Evolutionary conservation across 1,140 invertebrate genomes (phyloP).

Genomic region (Acyrthosiphon pisum): DNA sequence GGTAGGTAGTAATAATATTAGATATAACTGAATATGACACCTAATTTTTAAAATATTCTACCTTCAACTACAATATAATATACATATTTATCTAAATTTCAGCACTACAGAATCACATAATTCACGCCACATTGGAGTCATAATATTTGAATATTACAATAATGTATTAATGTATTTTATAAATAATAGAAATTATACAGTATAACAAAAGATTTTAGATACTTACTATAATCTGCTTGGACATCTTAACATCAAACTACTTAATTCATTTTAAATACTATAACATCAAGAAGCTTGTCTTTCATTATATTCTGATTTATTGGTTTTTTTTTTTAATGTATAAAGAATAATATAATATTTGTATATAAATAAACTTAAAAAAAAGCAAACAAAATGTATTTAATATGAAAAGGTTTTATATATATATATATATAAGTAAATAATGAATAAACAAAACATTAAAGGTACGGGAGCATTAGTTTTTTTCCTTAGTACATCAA

Average conservation of each 20-base stretch:
- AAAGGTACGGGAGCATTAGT: not conserved
- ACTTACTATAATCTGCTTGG: not conserved
- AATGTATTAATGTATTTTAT: no score
- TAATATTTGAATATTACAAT: no score
- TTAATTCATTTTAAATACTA: not conserved
- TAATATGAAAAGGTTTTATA: conserved; percentile 1
- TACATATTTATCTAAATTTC: no score
- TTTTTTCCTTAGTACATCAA: not conserved
- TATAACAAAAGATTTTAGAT: no score
- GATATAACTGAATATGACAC: no score
- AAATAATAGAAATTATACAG: no score
- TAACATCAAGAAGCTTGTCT: not conserved
- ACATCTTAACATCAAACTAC: not conserved
- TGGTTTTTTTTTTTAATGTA: not conserved
- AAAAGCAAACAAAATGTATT: conserved; percentile 45
- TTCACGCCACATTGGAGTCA: no score
- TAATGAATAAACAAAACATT: conserved; percentile 43
- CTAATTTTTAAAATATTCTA: no score
- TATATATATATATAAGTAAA: conserved; percentile 23
- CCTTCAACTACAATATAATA: no score
- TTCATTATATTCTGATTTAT: conserved; percentile 8
- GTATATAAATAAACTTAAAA: conserved; percentile 45
- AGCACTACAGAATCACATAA: no score
- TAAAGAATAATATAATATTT: conserved; percentile 15
- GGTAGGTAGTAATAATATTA: no score